Conservation (phyloP, 1,140 invertebrate species). For the Drosophila funebris region DNA sequence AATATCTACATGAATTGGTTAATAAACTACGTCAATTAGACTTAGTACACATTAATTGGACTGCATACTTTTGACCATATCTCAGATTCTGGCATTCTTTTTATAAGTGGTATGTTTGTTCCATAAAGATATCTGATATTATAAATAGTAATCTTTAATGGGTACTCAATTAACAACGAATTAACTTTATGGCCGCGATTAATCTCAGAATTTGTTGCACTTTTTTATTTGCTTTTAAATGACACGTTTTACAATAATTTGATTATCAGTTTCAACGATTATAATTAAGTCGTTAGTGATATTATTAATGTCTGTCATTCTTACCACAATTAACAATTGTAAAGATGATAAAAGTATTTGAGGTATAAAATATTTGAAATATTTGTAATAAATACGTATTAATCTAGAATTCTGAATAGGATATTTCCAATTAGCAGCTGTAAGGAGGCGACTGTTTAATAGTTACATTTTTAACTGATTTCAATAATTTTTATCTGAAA, state of each 20-base stretch:
- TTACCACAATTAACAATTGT: too few species aligned
- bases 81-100: background rate
- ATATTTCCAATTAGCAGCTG: too few species aligned
- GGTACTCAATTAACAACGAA: slow-evolving; percentile 16
- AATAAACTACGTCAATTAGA: slow-evolving; percentile 44
- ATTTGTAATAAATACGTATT: too few species aligned
- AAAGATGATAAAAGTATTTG: too few species aligned
- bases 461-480: background rate
- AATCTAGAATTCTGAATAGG: too few species aligned
- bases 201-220: background rate
- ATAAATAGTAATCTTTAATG: slow-evolving; percentile 21
- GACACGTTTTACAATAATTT: slow-evolving; percentile 1
- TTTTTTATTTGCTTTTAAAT: slow-evolving; percentile 5
- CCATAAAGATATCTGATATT: slow-evolving; percentile 32
- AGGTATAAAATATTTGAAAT: too few species aligned
- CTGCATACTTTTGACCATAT: background rate
- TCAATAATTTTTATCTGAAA: background rate
- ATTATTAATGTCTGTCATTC: background rate
- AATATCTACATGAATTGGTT: slow-evolving; percentile 31
- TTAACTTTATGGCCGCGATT: slow-evolving; percentile 17
- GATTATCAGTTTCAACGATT: background rate
- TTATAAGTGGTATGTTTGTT: background rate
- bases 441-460: too few species aligned
- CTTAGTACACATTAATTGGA: slow-evolving; percentile 13
- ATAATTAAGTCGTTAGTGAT: background rate